A percentile compares a stretch with the other conserved stretches of the same genome.
Evolutionary conservation across 2,888 invertebrate species (phyloP).

Genomic region (Reticulitermes lucifugus): DNA sequence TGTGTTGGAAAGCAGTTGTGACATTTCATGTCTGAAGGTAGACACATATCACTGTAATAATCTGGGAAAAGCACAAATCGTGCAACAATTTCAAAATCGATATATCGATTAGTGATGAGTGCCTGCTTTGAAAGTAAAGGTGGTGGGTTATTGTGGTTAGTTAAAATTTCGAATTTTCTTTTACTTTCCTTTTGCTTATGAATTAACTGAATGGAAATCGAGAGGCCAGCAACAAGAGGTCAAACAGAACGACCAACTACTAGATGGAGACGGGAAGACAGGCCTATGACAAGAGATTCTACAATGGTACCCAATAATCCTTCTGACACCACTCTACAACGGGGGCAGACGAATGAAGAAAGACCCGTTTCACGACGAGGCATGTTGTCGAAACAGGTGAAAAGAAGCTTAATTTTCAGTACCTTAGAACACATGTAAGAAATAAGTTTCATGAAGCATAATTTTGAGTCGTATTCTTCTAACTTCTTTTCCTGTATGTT

Average conservation of each 20-base stretch:
- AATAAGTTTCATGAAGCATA: no score
- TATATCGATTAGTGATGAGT: no score
- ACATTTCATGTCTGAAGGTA: no score
- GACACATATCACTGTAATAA: no score
- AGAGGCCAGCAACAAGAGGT: slow-evolving; percentile 47
- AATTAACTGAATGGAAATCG: slow-evolving; percentile 49
- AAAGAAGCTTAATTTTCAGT: neutral
- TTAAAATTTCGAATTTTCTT: neutral
- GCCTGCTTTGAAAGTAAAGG: no score
- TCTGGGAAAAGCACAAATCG: no score
- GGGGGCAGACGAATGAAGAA: slow-evolving; percentile 18
- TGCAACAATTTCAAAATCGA: no score
- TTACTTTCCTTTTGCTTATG: neutral
- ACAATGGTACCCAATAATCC: slow-evolving; percentile 30
- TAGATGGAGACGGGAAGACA: slow-evolving; percentile 53
- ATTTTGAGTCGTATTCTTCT: no score
- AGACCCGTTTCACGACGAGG: slow-evolving; percentile 53
- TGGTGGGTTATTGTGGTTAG: no score
- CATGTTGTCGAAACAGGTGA: slow-evolving; percentile 47
- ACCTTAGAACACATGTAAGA: no score
- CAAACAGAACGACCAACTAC: slow-evolving; percentile 53
- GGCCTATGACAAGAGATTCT: slow-evolving; percentile 48
- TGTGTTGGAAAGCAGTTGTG: no score
- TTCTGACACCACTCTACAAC: neutral
- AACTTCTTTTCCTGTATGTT: no score